phyloP scores from a whole-genome alignment of 2,113 vertebrate species.

The Ardeotis arabs region DNA sequence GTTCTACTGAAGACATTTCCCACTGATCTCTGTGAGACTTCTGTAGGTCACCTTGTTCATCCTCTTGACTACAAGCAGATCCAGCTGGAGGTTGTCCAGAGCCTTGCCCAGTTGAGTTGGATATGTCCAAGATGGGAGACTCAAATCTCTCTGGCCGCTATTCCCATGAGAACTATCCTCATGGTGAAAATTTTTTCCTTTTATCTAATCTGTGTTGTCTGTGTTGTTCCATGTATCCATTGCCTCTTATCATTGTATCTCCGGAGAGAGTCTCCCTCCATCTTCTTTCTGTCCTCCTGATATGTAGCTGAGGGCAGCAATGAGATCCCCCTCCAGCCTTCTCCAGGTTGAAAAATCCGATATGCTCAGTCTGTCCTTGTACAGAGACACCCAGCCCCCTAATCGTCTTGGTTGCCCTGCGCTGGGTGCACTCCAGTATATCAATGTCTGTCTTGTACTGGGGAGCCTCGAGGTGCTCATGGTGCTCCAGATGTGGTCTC shows the following conservation, averaged over 20 bases:
- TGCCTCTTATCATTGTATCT: background rate
- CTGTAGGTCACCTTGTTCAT: background rate
- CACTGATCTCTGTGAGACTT: background rate
- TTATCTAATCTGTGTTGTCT: accelerated
- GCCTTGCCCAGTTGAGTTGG: background rate
- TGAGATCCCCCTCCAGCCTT: background rate
- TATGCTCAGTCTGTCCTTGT: background rate
- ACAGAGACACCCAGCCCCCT: background rate
- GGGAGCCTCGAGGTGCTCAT: background rate
- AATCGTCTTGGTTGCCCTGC: background rate
- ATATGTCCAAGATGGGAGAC: background rate
- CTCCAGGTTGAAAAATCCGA: background rate
- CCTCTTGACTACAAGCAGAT: background rate
- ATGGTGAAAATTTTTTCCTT: background rate
- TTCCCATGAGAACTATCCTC: background rate
- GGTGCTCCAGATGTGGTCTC: background rate
- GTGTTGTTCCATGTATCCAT: background rate
- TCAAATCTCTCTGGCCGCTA: background rate
- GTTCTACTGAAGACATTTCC: background rate
- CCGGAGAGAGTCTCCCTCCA: background rate
- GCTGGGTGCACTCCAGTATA: background rate
- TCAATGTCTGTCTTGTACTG: background rate
- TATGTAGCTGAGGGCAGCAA: background rate
- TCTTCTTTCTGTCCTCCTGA: background rate
- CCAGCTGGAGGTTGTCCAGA: background rate